Evolutionary conservation across 1,140 invertebrate genomes (phyloP), one percentile per base, ranked within the genome.

Genomic region (Ostrea denselamellosa): DNA sequence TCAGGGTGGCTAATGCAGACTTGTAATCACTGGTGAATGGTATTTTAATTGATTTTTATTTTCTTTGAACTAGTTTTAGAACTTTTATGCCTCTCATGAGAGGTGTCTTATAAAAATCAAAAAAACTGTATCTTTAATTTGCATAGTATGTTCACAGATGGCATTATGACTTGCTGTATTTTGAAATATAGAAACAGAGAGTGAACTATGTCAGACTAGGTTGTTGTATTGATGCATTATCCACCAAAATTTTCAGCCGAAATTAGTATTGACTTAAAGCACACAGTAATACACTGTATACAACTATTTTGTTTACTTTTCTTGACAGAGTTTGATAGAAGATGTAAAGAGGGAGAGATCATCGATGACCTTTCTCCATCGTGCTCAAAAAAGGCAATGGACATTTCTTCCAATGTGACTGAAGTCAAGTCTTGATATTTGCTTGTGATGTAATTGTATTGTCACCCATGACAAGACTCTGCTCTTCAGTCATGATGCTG

Each of bases 261-360:
- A 12, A 51, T 81, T 10, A 7, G 22, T 14, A 81, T 28, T 25
- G 12, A 56, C 54, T n/a, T 25, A 12, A 10, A 22, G 25, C 44
- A 22, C 19, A 83, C 19, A 22, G 14, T 17, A 85, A 22, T 34
- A 19, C 17, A 56, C 58, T 85, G 34, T 14, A 17, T 2, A 22
- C 17, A 53, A 51, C 22, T 52, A 53, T 68, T 25, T n/a, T n/a
- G n/a, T 86, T 65, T 52, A 8, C 19, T 58, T 85, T 85, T 17
- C 25, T 44, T 86, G 68, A 8, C 71, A 86, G 85, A 86, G 53
- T 86, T 86, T 56, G 85, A 86, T 22, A 52, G 85, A 81, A 65
- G 77, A n/a, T 86, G 85, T 86, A 54, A 54, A 53, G 71, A 86
- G 53, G 77, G 77, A 28, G 85, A 86, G 54, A 54, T 82, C 17